Evolutionary conservation across 2,113 vertebrate genomes (phyloP).

Genomic region (Sialia sialis): DNA sequence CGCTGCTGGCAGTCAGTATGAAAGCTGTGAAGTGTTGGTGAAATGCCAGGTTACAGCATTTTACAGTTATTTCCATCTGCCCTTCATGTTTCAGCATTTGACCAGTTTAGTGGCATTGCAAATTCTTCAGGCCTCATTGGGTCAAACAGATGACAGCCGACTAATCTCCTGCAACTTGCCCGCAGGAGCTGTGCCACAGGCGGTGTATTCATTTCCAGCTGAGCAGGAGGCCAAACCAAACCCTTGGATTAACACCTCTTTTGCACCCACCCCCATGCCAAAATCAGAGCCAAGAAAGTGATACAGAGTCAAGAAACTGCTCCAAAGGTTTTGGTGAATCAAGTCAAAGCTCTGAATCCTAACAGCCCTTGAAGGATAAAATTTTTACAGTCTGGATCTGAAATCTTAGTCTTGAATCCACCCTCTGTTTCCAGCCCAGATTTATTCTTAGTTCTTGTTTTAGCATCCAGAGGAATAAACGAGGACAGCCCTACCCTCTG

Average conservation of each 20-base stretch:
- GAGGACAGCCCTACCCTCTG: neutral
- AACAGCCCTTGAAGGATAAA: neutral
- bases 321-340: neutral
- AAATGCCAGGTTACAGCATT: neutral
- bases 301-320: neutral
- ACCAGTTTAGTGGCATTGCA: neutral
- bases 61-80: neutral
- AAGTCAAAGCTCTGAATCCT: neutral
- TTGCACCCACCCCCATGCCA: neutral
- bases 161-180: neutral
- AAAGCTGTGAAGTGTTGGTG: neutral
- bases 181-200: neutral
- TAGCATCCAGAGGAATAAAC: neutral
- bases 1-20: neutral
- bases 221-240: constrained; percentile 9
- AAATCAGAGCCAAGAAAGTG: constrained; percentile 12
- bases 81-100: neutral
- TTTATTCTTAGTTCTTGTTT: neutral
- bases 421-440: neutral
- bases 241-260: constrained; percentile 50
- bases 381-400: neutral
- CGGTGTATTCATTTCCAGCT: constrained; percentile 7
- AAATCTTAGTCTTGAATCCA: neutral
- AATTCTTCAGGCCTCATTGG: neutral
- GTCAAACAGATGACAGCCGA: neutral